Conservation (phyloP, 2,113 vertebrate species). For the Apteryx mantelli region DNA sequence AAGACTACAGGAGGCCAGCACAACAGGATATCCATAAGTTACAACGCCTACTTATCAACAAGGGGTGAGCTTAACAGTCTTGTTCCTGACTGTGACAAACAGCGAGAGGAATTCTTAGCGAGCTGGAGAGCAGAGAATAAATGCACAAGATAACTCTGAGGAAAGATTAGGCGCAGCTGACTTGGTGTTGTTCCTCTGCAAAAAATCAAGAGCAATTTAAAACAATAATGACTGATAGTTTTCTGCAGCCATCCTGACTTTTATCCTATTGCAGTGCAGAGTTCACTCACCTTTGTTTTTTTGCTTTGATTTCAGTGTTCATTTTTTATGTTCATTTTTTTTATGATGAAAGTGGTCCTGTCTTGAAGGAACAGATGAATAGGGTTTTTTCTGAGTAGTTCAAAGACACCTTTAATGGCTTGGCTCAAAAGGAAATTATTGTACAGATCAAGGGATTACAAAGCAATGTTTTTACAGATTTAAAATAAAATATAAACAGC, state of each 20-base stretch:
- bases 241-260: constrained; percentile 62
- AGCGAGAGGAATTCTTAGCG: constrained; percentile 72
- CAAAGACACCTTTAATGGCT: constrained; percentile 75
- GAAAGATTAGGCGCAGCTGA: constrained; percentile 13
- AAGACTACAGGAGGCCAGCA: constrained; percentile 64
- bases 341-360: constrained; percentile 73
- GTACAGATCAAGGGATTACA: constrained; percentile 76
- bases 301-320: constrained; percentile 75
- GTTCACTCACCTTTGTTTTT: constrained; percentile 74
- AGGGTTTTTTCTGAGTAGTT: constrained; percentile 57
- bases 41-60: constrained; percentile 75
- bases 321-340: constrained; percentile 76
- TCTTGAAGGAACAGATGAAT: constrained; percentile 76
- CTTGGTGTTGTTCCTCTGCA: constrained; percentile 7
- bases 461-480: constrained; percentile 74
- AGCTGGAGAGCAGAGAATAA: constrained; percentile 46
- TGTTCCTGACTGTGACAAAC: constrained; percentile 67
- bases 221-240: constrained; percentile 70
- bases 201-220: constrained; percentile 73
- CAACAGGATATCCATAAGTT: constrained; percentile 81
- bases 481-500: constrained; percentile 82
- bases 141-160: constrained; percentile 50
- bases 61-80: constrained; percentile 65
- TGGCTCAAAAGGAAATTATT: constrained; percentile 80
- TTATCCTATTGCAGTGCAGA: constrained; percentile 45